Base-by-base conservation (phyloP, 1,140 invertebrate genomes). In the Meloidogyne floridensis region DNA sequence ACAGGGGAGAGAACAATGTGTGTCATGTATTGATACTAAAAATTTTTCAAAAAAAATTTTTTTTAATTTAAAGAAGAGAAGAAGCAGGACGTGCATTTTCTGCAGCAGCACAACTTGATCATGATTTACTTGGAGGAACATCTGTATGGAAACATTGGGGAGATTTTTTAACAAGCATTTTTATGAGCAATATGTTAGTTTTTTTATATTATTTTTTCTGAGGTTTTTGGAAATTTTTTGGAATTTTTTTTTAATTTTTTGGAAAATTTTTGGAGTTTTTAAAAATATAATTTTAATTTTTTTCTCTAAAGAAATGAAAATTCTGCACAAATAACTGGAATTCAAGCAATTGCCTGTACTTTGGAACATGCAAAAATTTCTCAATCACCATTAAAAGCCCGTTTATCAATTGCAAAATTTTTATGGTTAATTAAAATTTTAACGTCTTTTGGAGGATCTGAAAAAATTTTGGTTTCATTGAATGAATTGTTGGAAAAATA, bases 391-490 rank as follows among this genome's bases (percentile, higher is more conserved):
- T 47, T 77, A 72, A 83, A 84, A 72, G 69, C 82, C 42, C 82
- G 82, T 13, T 54, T 20, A 6, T 76, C 77, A 20, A 42, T 83
- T 8, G 82, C 82, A 54, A 75, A 75, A 70, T n/a, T 83, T 56
- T 77, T 83, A 18, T 83, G 82, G 82, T 69, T 83, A 18, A n/a
- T 83, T 32, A 83, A 83, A 80, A 82, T 84, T 59, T 69, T 83
- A 18, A 75, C 81, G 1, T 77, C 82, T 10, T 75, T 59, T 83
- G 81, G 81, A 8, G 81, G 81, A 15, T 20, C 77, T 72, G 77
- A 80, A 69, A 80, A 79, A 47, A 20, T 84, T 43, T 56, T 80
- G 20, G 15, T 20, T 15, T 9, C 83, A 43, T 43, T 87, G 32
- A 86, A 85, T 43, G 79, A 75, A 54, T 18, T 85, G n/a, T 59